These are phyloP conservation scores for Urocolius indicus DNA, from an alignment of 2,113 vertebrate species.

Conservation along the genomic window DNA sequence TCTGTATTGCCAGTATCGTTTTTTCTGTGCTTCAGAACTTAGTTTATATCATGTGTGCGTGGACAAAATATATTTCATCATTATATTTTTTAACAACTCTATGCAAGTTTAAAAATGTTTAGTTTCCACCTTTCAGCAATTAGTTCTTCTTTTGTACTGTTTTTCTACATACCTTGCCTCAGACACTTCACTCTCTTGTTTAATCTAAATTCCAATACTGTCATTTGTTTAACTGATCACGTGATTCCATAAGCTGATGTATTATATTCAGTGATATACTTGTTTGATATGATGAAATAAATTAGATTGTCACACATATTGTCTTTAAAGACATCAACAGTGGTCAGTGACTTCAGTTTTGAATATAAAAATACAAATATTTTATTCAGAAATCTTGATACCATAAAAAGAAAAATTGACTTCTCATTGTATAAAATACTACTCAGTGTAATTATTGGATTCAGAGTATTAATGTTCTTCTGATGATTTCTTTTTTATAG, in stretches of 20 bases:
- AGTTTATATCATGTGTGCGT: not conserved
- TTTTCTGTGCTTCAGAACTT: not conserved
- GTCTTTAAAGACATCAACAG: not conserved
- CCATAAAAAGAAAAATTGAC: no score
- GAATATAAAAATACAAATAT: not conserved
- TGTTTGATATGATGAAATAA: not conserved
- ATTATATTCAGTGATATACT: not conserved
- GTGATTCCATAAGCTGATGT: not conserved
- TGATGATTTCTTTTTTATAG: not conserved
- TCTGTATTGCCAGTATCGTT: not conserved
- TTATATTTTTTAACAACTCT: not conserved
- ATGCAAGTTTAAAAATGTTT: not conserved
- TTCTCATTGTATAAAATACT: not conserved
- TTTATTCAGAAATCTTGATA: not conserved
- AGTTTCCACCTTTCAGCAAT: not conserved
- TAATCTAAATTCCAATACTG: not conserved
- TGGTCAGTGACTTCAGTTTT: not conserved
- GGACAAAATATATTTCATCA: not conserved
- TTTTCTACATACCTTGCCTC: not conserved
- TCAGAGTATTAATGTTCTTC: not conserved
- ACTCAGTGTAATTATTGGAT: not conserved
- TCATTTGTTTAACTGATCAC: not conserved
- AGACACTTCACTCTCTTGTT: not conserved
- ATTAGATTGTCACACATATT: not conserved
- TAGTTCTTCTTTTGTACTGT: not conserved